phyloP scores from a whole-genome alignment of 2,797 vertebrate genomes.

The Sebastes alutus region DNA sequence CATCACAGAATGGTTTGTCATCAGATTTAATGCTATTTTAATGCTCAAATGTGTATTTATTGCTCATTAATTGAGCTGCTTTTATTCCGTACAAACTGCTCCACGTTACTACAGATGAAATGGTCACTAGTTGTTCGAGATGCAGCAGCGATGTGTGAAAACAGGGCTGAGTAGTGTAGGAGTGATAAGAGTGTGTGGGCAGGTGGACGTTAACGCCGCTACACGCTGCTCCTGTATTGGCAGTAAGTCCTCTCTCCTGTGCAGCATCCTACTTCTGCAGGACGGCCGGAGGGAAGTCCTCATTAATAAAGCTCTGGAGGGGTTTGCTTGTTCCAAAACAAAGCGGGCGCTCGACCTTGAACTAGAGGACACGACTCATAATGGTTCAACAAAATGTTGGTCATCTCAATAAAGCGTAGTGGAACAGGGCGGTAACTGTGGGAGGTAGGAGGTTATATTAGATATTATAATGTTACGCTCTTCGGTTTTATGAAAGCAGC shows the following conservation, averaged over 20 bases:
- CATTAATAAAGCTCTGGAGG: constrained; percentile 48
- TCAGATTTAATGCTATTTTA: constrained; percentile 6
- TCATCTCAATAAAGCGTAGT: neutral
- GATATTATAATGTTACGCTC: neutral
- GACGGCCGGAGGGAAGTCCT: constrained; percentile 61
- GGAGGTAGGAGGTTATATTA: neutral
- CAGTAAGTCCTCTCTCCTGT: constrained; percentile 43
- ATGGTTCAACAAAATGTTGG: neutral
- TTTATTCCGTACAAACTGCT: neutral
- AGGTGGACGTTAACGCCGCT: constrained; percentile 37
- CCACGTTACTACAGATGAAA: constrained; percentile 22
- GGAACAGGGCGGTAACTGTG: neutral
- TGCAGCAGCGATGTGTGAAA: constrained; percentile 8
- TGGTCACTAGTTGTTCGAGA: constrained; percentile 14
- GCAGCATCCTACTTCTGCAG: constrained; percentile 46
- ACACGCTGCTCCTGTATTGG: constrained; percentile 5
- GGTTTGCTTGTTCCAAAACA: constrained; percentile 45
- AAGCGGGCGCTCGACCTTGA: constrained; percentile 47
- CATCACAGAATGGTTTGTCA: neutral
- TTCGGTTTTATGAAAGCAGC: neutral
- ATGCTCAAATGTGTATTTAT: neutral
- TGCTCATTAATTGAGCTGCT: neutral
- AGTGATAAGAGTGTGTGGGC: constrained; percentile 46
- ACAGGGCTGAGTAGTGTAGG: constrained; percentile 23
- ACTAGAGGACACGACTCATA: constrained; percentile 26